phyloP scores from a whole-genome alignment of 2,888 invertebrate genomes.

The Macroteleia sp. region DNA sequence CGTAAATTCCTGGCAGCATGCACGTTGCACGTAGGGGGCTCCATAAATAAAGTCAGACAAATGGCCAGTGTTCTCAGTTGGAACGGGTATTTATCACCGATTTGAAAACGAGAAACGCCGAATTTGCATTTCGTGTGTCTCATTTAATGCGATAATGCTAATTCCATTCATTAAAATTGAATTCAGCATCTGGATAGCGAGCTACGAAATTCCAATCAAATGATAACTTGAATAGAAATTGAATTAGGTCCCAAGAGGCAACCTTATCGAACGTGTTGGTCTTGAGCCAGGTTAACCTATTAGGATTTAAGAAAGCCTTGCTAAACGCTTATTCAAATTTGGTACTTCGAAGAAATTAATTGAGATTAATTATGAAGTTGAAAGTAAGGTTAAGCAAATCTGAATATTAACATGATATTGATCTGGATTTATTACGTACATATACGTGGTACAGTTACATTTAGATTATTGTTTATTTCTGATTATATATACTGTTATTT shows the following conservation, averaged over 20 bases:
- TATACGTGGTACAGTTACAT: too few relatives aligned
- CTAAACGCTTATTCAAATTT: too few relatives aligned
- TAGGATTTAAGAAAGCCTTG: too few relatives aligned
- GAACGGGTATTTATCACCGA: constrained; percentile 57
- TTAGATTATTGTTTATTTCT: too few relatives aligned
- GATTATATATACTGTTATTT: too few relatives aligned
- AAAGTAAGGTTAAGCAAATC: too few relatives aligned
- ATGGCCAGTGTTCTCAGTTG: constrained; percentile 44
- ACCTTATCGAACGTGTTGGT: not conserved
- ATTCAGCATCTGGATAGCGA: constrained; percentile 46
- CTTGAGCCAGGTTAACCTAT: not conserved
- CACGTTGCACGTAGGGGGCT: constrained; percentile 58
- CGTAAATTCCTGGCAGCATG: constrained; percentile 60
- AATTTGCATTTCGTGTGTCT: constrained; percentile 61
- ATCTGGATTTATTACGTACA: too few relatives aligned
- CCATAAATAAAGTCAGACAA: constrained; percentile 58
- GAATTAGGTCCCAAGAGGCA: constrained; percentile 20
- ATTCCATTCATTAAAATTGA: constrained; percentile 54
- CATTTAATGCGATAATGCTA: constrained; percentile 55
- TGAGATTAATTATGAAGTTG: too few relatives aligned
- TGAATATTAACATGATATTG: too few relatives aligned
- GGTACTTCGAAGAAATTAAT: too few relatives aligned
- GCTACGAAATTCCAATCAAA: constrained; percentile 42
- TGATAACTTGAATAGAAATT: constrained; percentile 35
- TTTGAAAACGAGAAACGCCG: constrained; percentile 49